Conservation (phyloP, 92 coral and sea anemone genomes). For the Phenganax stokvisi region DNA sequence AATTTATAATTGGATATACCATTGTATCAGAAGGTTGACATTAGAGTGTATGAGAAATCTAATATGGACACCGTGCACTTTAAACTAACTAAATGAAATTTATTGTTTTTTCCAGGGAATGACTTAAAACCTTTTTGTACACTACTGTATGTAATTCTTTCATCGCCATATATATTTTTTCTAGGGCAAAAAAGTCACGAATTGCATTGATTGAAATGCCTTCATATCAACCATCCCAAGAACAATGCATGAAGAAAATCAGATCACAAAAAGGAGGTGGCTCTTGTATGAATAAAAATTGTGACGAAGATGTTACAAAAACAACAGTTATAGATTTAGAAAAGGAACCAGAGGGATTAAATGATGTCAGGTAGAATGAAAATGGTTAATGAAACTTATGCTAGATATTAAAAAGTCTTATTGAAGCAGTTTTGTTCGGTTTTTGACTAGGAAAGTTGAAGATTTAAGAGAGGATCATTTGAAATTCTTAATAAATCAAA, state of each 20-base stretch:
- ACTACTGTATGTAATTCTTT: neutral
- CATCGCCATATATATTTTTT: neutral
- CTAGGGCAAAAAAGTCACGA: conserved; percentile 34
- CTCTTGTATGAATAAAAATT: neutral
- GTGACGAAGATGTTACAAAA: neutral
- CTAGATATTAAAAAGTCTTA: neutral
- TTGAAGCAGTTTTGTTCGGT: neutral
- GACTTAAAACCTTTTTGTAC: too few relatives aligned
- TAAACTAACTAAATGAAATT: too few relatives aligned
- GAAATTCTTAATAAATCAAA: conserved; percentile 57
- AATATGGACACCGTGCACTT: too few relatives aligned
- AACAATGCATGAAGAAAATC: neutral
- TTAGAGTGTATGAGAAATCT: too few relatives aligned
- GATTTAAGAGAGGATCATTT: conserved; percentile 71
- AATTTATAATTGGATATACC: too few relatives aligned
- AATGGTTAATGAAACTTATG: neutral
- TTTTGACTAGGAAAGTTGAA: conserved; percentile 54
- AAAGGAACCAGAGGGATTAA: conserved; percentile 15
- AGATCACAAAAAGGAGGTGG: neutral
- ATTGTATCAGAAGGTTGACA: too few relatives aligned
- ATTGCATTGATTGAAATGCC: conserved; percentile 14
- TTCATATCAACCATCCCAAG: neutral
- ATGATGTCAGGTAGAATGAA: conserved; percentile 12
- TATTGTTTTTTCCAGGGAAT: too few relatives aligned
- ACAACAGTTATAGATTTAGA: conserved; percentile 28